Conservation (phyloP, 2,797 vertebrate species). For the Otolemur crassicaudatus region DNA sequence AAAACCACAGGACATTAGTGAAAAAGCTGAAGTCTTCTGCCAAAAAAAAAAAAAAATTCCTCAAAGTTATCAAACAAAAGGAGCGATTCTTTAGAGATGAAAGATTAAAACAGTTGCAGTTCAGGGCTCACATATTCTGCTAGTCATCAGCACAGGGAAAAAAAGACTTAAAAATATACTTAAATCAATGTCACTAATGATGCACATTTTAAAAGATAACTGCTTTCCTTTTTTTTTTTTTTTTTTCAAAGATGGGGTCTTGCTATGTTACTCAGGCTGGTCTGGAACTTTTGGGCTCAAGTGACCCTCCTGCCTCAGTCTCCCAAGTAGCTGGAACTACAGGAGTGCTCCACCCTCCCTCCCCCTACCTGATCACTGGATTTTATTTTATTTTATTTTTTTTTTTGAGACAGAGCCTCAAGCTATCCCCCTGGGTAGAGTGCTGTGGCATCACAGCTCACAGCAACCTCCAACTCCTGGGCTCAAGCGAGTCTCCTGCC, state of each 20-base stretch:
- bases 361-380: not conserved
- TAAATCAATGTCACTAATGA: not conserved
- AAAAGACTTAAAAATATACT: not conserved
- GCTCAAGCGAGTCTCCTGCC: no score
- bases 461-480: no score
- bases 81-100: not conserved
- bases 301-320: not conserved
- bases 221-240: not conserved
- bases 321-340: not conserved
- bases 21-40: not conserved
- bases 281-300: not conserved
- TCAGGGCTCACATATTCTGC: not conserved
- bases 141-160: not conserved
- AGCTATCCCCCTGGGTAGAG: no score
- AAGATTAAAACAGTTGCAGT: not conserved
- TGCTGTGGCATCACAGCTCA: no score
- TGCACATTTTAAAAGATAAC: not conserved
- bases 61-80: not conserved
- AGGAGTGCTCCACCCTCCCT: not conserved
- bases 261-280: not conserved
- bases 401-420: no score
- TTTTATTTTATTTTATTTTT: not conserved
- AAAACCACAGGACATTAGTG: not conserved
- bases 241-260: not conserved
- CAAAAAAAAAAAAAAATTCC: not conserved